phyloP scores from a whole-genome alignment of 92 coral and sea anemone species.

The Scolanthus callimorphus region DNA sequence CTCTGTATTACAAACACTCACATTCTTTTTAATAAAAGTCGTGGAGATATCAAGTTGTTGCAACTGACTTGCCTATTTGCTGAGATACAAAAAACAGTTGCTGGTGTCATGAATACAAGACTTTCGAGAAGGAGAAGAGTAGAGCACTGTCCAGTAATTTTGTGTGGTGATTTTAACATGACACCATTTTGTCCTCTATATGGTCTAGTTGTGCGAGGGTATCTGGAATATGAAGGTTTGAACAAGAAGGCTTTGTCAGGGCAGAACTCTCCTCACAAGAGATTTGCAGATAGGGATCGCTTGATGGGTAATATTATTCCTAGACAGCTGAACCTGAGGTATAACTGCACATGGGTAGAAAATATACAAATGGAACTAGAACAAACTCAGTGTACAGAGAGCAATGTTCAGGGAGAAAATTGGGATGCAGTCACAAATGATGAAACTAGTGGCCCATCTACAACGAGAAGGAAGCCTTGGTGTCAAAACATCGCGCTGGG shows the following conservation, averaged over 20 bases:
- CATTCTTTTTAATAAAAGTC: slow-evolving; percentile 78
- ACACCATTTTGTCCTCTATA: slow-evolving; percentile 84
- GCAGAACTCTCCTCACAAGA: slow-evolving; percentile 41
- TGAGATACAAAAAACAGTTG: slow-evolving; percentile 65
- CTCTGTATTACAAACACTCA: slow-evolving; percentile 90
- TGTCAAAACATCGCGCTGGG: background rate
- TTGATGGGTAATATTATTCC: slow-evolving; percentile 70
- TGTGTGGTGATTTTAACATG: slow-evolving; percentile 93
- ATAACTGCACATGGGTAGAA: slow-evolving; percentile 23
- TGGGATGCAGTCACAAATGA: background rate
- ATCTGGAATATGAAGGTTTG: slow-evolving; percentile 52
- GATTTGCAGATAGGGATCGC: slow-evolving; percentile 12
- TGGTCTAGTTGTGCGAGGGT: slow-evolving; percentile 52
- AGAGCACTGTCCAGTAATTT: slow-evolving; percentile 53
- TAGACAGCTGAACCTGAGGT: slow-evolving; percentile 53
- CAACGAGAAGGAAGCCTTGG: no score
- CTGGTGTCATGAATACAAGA: slow-evolving; percentile 5
- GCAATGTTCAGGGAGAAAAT: background rate
- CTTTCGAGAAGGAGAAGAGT: slow-evolving; percentile 1
- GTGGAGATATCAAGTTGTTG: slow-evolving; percentile 92
- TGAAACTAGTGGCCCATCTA: background rate
- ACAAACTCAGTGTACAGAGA: background rate
- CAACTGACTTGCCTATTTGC: slow-evolving; percentile 85
- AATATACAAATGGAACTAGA: no score
- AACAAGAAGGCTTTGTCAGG: slow-evolving; percentile 81